A percentile compares a stretch with the other conserved stretches of the same genome.
Evolutionary conservation across 2,888 invertebrate genomes (phyloP).

Genomic region (Diarsia dahlii): DNA sequence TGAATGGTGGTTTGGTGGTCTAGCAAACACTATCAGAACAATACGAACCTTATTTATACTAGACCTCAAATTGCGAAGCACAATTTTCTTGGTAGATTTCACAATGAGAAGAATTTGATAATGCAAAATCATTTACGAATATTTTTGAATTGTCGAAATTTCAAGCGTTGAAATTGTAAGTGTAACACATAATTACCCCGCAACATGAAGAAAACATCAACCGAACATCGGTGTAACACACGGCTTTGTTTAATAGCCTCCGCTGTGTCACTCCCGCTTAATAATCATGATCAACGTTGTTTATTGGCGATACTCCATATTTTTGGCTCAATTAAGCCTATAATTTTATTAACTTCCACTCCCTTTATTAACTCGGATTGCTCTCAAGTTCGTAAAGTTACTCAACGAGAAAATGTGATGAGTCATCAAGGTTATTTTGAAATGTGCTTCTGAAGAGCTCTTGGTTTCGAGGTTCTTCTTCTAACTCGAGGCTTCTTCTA

Average conservation of each 20-base stretch:
- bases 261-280: constrained; percentile 76
- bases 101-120: too few relatives aligned
- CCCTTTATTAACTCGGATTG: constrained; percentile 40
- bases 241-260: constrained; percentile 72
- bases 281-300: constrained; percentile 77
- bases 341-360: constrained; percentile 60
- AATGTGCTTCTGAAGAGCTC: neutral
- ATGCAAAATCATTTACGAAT: neutral
- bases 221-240: constrained; percentile 71
- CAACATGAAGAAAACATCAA: neutral
- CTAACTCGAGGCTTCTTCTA: neutral
- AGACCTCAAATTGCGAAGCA: neutral
- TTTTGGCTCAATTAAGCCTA: constrained; percentile 66
- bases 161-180: neutral
- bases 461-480: neutral
- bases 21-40: too few relatives aligned
- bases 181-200: neutral
- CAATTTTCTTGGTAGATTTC: neutral
- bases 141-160: neutral
- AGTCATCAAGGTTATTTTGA: constrained; percentile 28
- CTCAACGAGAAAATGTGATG: constrained; percentile 23
- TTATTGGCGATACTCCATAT: constrained; percentile 70
- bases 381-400: constrained; percentile 18
- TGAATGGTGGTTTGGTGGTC: too few relatives aligned
- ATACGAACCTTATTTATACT: neutral